phyloP scores from a whole-genome alignment of 2,113 vertebrate species.

The Peromyscus leucopus region DNA sequence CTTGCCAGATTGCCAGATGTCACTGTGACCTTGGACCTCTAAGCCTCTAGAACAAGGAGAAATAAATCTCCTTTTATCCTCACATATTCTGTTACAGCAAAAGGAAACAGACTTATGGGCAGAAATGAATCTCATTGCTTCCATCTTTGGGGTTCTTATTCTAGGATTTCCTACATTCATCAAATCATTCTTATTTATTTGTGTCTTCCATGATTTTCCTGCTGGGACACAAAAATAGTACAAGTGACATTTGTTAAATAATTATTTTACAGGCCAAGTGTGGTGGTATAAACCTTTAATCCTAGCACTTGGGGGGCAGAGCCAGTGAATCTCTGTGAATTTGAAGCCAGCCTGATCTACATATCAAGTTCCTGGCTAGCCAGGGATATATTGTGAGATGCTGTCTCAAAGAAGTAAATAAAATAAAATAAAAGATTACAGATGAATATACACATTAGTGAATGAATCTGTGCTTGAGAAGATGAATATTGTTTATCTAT shows the following conservation, averaged over 20 bases:
- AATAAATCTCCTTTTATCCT: background rate
- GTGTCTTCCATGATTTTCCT: background rate
- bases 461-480: background rate
- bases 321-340: background rate
- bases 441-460: background rate
- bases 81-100: background rate
- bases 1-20: background rate
- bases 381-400: background rate
- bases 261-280: background rate
- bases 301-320: background rate
- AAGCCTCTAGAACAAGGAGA: background rate
- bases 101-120: background rate
- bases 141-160: background rate
- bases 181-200: background rate
- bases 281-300: background rate
- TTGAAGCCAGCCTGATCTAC: background rate
- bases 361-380: background rate
- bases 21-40: background rate
- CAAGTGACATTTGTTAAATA: background rate
- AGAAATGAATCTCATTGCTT: background rate
- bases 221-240: background rate
- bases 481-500: background rate
- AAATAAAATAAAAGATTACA: background rate
- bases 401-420: background rate
- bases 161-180: background rate